Percentiles rank a stretch among this genome's conserved stretches.
Conservation (phyloP, 1,140 invertebrate species). For the Lucilia cuprina region DNA sequence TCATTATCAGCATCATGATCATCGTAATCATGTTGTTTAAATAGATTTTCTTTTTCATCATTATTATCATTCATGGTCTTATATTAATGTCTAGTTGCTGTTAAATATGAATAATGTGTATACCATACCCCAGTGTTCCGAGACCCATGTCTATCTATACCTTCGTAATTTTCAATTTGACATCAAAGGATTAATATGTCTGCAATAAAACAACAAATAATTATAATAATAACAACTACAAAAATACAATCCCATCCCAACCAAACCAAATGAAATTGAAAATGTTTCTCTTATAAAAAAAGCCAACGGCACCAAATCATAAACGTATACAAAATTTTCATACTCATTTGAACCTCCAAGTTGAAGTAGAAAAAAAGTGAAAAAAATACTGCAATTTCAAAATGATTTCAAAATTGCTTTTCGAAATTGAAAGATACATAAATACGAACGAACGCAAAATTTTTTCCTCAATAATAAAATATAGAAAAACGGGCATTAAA, state of each 20-base stretch:
- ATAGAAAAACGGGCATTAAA: constrained; percentile 20
- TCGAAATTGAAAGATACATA: constrained; percentile 22
- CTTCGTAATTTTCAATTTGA: neutral
- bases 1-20: too few relatives aligned
- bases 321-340: too few relatives aligned
- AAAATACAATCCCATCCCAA: too few relatives aligned
- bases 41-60: neutral
- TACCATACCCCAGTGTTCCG: too few relatives aligned
- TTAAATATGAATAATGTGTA: neutral
- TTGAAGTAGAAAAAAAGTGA: neutral
- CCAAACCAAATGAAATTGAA: neutral
- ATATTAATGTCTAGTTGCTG: neutral
- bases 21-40: too few relatives aligned
- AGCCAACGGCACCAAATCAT: neutral
- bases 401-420: constrained; percentile 32
- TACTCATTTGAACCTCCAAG: too few relatives aligned
- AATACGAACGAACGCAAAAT: constrained; percentile 30
- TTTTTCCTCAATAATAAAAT: constrained; percentile 15
- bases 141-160: neutral
- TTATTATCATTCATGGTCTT: too few relatives aligned
- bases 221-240: neutral
- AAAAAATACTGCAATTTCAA: constrained; percentile 20
- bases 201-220: neutral
- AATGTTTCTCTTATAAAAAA: neutral
- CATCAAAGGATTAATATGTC: neutral